Percentiles rank a stretch among this genome's conserved stretches.
Evolutionary conservation across 2,797 vertebrate species (phyloP).

Genomic region (Eremophila alpestris): DNA sequence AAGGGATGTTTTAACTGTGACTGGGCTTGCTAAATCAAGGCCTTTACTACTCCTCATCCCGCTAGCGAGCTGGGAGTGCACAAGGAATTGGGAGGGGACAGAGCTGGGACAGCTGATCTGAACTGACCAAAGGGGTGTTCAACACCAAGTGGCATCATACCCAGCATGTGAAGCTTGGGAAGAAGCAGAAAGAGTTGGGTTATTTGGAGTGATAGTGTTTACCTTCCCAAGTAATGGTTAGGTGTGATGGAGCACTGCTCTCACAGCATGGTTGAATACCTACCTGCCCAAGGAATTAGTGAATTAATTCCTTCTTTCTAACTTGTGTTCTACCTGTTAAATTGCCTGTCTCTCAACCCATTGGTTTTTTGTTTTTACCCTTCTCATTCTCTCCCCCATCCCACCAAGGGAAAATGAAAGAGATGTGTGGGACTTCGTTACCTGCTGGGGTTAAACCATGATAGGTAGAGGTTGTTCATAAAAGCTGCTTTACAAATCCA

Average conservation of each 20-base stretch:
- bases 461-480: background rate
- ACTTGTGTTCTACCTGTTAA: background rate
- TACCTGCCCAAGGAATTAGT: background rate
- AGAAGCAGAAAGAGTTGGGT: background rate
- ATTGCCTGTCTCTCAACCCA: background rate
- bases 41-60: background rate
- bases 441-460: background rate
- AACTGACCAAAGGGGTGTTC: background rate
- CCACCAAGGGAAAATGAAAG: background rate
- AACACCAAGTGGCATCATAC: fast-evolving
- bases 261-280: background rate
- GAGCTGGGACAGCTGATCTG: background rate
- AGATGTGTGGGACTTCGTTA: background rate
- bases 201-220: background rate
- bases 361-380: background rate
- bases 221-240: background rate
- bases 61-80: fast-evolving
- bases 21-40: background rate
- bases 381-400: background rate
- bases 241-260: background rate
- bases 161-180: background rate
- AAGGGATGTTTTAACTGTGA: background rate
- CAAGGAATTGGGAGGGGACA: background rate
- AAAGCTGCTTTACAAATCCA: background rate
- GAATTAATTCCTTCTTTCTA: background rate